Base-by-base conservation (phyloP, 2,888 invertebrate genomes). In the Volucella zonaria region DNA sequence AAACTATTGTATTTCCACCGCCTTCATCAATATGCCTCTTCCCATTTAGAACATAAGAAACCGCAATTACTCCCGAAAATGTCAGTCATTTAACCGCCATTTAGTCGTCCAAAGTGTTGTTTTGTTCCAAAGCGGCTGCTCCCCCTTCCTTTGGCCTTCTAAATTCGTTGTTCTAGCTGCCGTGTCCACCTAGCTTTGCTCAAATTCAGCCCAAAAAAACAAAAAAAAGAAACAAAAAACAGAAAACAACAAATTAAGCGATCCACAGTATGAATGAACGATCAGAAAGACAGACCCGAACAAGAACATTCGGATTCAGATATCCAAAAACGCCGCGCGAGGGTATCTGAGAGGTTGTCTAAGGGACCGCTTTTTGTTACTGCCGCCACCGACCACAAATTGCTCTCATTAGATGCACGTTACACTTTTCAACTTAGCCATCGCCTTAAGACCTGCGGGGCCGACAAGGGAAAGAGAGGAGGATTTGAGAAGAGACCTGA, bases 371-470 rank as follows among this genome's bases (percentile, higher is more conserved):
- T 62, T 78, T 77, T 67, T 8, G 67, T 67, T 73, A 58, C n/a
- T 58, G 73, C 73, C 77, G 73, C 82, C 62, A 66, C 54, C 68
- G 67, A 83, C 59, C 79, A 75, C 82, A 83, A 83, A 83, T 75
- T 83, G 78, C 75, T 56, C 59, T 71, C 80, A 83, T 83, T 83
- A 83, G 71, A 59, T 80, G 75, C 79, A 83, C 83, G 83, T 83
- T 79, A 83, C 71, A 79, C 66, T 74, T 47, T 18, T 47, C 45
- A 74, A 14, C 49, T 31, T 4, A 23, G 43, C 40, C 43, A 62
- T 9, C 54, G 49, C 74, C 58, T 74, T 64, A 11, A 52, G 74
- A 51, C 61, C 42, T 56, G 58, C 40, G 31, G 6, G n/a, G 12
- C 14, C 49, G 14, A 54, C 31, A 1, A 38, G 40, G 3, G n/a